Percentiles rank a stretch among this genome's conserved stretches.
Conservation (phyloP, 2,888 invertebrate genomes). For the Sphecodes monilicornis region DNA sequence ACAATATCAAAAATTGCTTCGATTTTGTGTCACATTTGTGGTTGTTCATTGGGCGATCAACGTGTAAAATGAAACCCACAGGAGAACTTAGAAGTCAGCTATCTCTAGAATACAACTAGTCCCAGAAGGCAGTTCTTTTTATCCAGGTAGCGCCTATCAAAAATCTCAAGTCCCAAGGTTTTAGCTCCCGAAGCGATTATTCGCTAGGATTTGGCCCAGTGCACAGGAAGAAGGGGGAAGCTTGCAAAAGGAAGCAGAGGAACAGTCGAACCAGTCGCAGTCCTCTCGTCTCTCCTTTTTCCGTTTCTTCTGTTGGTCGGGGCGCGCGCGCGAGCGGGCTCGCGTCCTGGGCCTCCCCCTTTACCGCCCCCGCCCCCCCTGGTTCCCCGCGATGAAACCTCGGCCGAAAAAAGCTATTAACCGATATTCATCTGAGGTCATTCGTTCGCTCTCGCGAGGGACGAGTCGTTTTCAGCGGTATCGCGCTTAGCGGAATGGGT, state of each 20-base stretch:
- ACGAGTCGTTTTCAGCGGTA: constrained; percentile 69
- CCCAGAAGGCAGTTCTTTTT: no score
- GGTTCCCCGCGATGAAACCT: constrained; percentile 63
- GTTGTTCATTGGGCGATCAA: no score
- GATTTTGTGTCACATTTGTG: no score
- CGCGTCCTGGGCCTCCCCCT: not conserved
- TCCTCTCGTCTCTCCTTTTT: not conserved
- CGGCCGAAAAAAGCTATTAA: constrained; percentile 81
- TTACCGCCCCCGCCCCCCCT: not conserved
- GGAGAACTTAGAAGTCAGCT: no score
- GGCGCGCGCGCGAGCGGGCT: not conserved
- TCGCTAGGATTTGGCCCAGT: not conserved
- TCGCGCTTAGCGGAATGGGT: constrained; percentile 74
- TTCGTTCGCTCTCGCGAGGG: constrained; percentile 68
- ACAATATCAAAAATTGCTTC: no score
- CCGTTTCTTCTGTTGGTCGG: not conserved
- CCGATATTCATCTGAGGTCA: constrained; percentile 82
- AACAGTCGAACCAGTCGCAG: constrained; percentile 3
- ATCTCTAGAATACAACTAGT: no score
- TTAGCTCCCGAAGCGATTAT: not conserved
- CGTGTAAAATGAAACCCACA: no score
- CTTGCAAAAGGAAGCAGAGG: not conserved
- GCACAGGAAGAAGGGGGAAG: not conserved
- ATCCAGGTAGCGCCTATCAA: not conserved
- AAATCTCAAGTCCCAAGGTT: not conserved